These are phyloP conservation scores for Hydropsyche betteni DNA, from an alignment of 2,888 invertebrate species.

Conservation along the genomic window DNA sequence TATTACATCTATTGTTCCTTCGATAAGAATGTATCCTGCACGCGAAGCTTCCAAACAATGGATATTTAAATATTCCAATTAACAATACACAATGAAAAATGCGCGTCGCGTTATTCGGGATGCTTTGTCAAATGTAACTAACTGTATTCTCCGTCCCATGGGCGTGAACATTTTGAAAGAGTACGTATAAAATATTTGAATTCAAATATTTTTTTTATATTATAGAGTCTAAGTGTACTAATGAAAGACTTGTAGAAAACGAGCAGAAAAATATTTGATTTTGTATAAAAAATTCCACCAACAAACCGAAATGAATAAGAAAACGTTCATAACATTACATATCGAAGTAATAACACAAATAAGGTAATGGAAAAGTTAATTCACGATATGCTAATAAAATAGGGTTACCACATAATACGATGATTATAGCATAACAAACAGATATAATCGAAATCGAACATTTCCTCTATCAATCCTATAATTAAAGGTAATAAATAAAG, in stretches of 20 bases:
- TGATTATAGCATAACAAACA: constrained; percentile 8
- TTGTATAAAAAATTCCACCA: too few relatives aligned
- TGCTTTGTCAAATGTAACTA: constrained; percentile 8
- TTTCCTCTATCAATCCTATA: constrained; percentile 19
- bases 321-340: too few relatives aligned
- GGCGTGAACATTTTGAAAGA: not conserved
- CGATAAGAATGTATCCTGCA: constrained; percentile 47
- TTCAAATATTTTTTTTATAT: not conserved
- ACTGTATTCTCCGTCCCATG: not conserved
- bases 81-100: constrained; percentile 37
- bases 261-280: too few relatives aligned
- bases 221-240: not conserved
- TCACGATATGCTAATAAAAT: constrained; percentile 27
- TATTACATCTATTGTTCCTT: constrained; percentile 42
- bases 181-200: not conserved
- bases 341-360: too few relatives aligned
- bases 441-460: not conserved
- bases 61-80: constrained; percentile 39
- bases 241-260: too few relatives aligned
- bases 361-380: constrained; percentile 7
- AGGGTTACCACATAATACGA: constrained; percentile 11
- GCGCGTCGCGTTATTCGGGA: not conserved
- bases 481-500: constrained; percentile 27
- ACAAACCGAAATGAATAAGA: too few relatives aligned
- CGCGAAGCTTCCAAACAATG: constrained; percentile 30